phyloP scores from a whole-genome alignment of 2,888 invertebrate genomes.

The Pherbina coryleti region DNA sequence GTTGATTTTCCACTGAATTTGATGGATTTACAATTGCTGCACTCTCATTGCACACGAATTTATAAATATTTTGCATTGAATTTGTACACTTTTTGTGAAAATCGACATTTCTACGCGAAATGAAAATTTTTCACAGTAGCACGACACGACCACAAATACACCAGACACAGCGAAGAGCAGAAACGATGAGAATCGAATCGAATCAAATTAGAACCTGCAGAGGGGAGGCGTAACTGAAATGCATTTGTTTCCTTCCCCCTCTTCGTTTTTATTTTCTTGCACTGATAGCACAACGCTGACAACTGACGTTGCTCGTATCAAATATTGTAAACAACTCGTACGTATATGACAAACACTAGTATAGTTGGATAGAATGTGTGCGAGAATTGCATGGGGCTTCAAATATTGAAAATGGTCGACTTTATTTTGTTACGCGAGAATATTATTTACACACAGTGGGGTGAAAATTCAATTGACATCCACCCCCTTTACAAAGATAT shows the following conservation, averaged over 20 bases:
- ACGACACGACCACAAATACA: constrained; percentile 55
- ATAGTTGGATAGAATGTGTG: background rate
- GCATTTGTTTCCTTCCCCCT: constrained; percentile 8
- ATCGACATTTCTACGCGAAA: constrained; percentile 57
- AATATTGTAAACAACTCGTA: constrained; percentile 51
- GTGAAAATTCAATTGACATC: constrained; percentile 38
- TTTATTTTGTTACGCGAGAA: constrained; percentile 21
- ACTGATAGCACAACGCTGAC: constrained; percentile 19
- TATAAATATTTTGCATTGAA: constrained; percentile 47
- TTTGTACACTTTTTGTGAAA: constrained; percentile 52
- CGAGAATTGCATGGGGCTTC: constrained; percentile 44
- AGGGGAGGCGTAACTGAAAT: constrained; percentile 10
- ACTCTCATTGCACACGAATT: constrained; percentile 48
- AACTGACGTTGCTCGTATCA: constrained; percentile 40
- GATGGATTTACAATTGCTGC: constrained; percentile 41
- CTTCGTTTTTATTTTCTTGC: background rate
- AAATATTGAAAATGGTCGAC: background rate
- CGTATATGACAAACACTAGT: constrained; percentile 34
- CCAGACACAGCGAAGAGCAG: constrained; percentile 50
- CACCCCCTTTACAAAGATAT: constrained; percentile 41
- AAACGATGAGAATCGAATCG: constrained; percentile 28
- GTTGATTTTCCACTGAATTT: constrained; percentile 55
- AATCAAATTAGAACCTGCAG: constrained; percentile 1
- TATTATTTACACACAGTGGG: constrained; percentile 41
- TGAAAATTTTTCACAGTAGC: constrained; percentile 46